Evolutionary conservation across 1,140 invertebrate species (phyloP), one percentile per base, ranked within the genome.

Genomic region (Drosophila orosa): DNA sequence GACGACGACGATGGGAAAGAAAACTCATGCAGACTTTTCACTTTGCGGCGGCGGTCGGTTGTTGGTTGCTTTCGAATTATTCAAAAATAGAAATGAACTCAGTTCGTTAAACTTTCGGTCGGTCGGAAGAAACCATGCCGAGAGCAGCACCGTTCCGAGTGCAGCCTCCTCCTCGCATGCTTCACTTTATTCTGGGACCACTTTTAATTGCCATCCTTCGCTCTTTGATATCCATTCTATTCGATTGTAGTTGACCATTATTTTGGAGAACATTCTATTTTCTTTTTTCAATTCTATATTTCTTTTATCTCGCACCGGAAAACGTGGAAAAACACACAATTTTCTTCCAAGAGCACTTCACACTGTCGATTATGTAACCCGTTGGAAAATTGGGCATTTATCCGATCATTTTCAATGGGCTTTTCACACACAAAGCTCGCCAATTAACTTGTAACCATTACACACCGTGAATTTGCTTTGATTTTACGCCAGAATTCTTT

Each of bases 41-140:
- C 77, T 89, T 71, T 87, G 52, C 50, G 50, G 74, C 55, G 56
- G 56, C 44, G 56, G 62, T 39, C 79, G 72, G 74, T 84, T 73
- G 55, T 58, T 29, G 42, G 57, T 66, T 80, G 72, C 81, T 89
- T 77, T 87, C 73, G 84, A 78, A 89, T 89, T 81, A 61, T 89
- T 84, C 89, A 90, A 92, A 92, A 92, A 92, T 92, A 92, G 91
- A 92, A 92, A 92, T 92, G 91, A 92, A 92, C 91, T 92, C 91
- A 92, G 90, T 91, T 91, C 91, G 91, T 91, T 91, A 91, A 91
- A 91, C 90, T 91, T 91, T 90, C 67, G 68, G 60, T 90, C 67
- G 68, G 60, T 87, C 69, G 74, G 72, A 82, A 29, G 74, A 86
- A 81, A 86, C 65, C 80, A 84, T 80, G 77, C 72, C 76, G 80